A percentile compares a stretch with the other conserved stretches of the same genome.
Conservation (phyloP, 2,888 invertebrate species). For the Serripes groenlandicus region DNA sequence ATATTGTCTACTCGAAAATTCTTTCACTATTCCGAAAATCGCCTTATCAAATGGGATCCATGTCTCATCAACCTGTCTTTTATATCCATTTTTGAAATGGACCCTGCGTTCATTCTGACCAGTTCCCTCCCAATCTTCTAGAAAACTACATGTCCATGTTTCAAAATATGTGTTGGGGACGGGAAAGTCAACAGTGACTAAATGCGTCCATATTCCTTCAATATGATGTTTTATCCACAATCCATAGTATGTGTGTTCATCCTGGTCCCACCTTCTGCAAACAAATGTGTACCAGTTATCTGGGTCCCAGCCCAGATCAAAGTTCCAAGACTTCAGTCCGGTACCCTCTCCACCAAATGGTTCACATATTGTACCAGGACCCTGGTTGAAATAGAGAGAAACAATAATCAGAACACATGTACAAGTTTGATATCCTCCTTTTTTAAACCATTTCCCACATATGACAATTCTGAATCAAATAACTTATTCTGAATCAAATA, state of each 20-base stretch:
- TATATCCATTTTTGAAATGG: constrained; percentile 69
- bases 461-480: too few relatives aligned
- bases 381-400: constrained; percentile 32
- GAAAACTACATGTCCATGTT: constrained; percentile 66
- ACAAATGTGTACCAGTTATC: constrained; percentile 74
- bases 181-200: constrained; percentile 73
- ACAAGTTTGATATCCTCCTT: too few relatives aligned
- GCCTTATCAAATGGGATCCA: constrained; percentile 69
- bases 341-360: constrained; percentile 74
- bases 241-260: constrained; percentile 68
- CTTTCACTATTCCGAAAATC: constrained; percentile 65
- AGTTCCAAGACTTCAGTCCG: constrained; percentile 75
- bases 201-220: constrained; percentile 67
- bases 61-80: constrained; percentile 53
- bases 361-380: constrained; percentile 69
- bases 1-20: constrained; percentile 54
- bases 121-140: constrained; percentile 74
- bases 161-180: constrained; percentile 63
- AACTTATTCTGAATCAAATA: too few relatives aligned
- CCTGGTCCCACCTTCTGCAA: constrained; percentile 68
- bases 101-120: constrained; percentile 65
- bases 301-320: constrained; percentile 72
- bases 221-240: constrained; percentile 72
- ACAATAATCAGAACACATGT: neutral
- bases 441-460: too few relatives aligned